These are phyloP conservation scores for Polypedilum pembai DNA, from an alignment of 1,140 invertebrate species.

Conservation along the genomic window DNA sequence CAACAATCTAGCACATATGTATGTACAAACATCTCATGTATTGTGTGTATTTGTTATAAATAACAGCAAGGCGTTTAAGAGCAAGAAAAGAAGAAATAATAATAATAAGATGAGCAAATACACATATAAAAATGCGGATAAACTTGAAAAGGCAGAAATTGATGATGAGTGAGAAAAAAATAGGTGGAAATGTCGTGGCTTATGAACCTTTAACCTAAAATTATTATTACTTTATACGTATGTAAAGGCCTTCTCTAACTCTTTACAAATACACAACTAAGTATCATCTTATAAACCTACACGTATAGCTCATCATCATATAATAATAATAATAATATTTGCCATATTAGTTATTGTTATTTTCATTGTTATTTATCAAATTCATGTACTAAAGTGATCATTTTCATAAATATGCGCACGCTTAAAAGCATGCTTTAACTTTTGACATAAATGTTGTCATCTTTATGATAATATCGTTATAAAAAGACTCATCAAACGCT, in stretches of 20 bases:
- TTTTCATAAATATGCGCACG: background rate
- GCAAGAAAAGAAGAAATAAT: background rate
- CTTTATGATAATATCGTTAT: background rate
- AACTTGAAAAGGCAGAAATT: conserved; percentile 18
- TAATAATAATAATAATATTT: background rate
- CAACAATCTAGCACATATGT: conserved; percentile 6
- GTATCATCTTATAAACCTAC: background rate
- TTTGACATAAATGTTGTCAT: background rate
- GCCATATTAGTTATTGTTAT: background rate
- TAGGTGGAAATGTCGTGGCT: background rate
- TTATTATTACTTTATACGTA: background rate
- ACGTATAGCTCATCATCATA: background rate
- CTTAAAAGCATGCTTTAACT: background rate
- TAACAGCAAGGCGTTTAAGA: background rate
- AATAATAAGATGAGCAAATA: conserved; percentile 3
- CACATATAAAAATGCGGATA: background rate
- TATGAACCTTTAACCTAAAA: conserved; percentile 12
- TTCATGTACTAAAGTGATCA: too few species aligned
- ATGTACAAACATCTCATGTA: background rate
- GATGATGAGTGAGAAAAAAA: conserved; percentile 17
- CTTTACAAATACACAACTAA: too few species aligned
- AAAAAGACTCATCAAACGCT: background rate
- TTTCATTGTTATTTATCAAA: background rate
- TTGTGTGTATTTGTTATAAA: conserved; percentile 19
- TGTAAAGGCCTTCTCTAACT: too few species aligned